Evolutionary conservation across 2,113 vertebrate species (phyloP).

Genomic region (Pampusana beccarii): DNA sequence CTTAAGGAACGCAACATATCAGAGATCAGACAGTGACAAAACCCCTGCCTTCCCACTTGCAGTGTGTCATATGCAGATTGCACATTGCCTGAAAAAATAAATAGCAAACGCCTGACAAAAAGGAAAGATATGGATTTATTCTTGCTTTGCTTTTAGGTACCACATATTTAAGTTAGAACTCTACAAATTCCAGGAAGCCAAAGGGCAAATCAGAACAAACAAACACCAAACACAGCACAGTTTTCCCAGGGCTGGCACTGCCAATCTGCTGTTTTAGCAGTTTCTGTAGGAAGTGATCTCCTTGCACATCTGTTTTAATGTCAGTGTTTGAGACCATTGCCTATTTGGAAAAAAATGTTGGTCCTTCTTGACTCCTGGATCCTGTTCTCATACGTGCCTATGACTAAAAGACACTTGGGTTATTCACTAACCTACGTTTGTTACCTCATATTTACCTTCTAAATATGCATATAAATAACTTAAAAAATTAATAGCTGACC

Average conservation of each 20-base stretch:
- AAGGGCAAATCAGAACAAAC: conserved; percentile 28
- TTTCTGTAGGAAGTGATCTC: background rate
- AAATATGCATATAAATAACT: background rate
- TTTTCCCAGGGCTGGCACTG: background rate
- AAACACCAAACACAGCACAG: background rate
- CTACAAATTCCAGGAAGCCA: conserved; percentile 53
- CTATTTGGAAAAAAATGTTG: background rate
- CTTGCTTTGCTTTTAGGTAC: background rate
- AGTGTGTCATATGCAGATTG: conserved; percentile 19
- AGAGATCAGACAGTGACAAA: background rate
- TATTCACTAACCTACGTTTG: background rate
- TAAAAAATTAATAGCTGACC: background rate
- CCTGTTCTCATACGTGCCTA: background rate
- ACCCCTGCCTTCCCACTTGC: background rate
- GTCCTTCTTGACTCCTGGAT: background rate
- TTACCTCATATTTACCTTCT: background rate
- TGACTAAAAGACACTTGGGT: background rate
- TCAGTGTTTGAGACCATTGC: background rate
- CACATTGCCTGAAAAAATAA: conserved; percentile 36
- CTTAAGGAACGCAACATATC: background rate
- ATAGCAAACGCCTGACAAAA: conserved; percentile 32
- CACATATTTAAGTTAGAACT: background rate
- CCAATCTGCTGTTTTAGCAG: background rate
- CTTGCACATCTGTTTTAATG: background rate
- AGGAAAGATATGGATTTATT: conserved; percentile 25